A percentile compares a stretch with the other conserved stretches of the same genome.
Conservation (phyloP, 37 sponge, comb jelly and placozoan genomes). For the Beroe forskalii region DNA sequence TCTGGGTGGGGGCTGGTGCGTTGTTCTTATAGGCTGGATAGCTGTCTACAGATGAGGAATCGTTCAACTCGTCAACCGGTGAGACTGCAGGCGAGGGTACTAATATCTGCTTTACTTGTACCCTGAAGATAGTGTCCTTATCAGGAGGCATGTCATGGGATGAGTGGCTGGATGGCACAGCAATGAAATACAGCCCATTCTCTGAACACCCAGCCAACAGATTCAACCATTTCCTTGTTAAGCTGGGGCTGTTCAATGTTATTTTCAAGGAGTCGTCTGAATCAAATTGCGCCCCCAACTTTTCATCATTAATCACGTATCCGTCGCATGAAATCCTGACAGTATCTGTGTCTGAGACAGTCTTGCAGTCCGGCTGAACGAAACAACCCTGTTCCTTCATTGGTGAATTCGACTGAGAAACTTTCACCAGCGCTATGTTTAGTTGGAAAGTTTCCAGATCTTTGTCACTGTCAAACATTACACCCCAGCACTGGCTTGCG, state of each 20-base stretch:
- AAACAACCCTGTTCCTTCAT: neutral
- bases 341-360: neutral
- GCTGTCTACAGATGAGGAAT: slow-evolving; percentile 51
- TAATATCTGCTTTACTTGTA: neutral
- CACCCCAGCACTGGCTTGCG: slow-evolving; percentile 24
- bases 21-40: neutral
- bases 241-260: neutral
- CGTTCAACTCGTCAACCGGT: neutral
- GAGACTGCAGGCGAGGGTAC: neutral
- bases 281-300: slow-evolving; percentile 7
- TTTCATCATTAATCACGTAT: neutral
- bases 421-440: neutral
- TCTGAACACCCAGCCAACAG: neutral
- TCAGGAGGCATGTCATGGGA: slow-evolving; percentile 34
- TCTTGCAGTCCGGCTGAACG: neutral
- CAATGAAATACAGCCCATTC: neutral
- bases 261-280: neutral
- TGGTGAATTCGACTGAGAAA: neutral
- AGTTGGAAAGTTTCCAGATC: slow-evolving; percentile 22
- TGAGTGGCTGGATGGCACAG: neutral
- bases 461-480: slow-evolving; percentile 27
- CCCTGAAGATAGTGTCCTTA: neutral
- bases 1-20: neutral
- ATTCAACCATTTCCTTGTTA: neutral
- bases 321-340: neutral